These are phyloP conservation scores for Linepithema humile DNA, from an alignment of 1,140 invertebrate species.

Conservation along the genomic window DNA sequence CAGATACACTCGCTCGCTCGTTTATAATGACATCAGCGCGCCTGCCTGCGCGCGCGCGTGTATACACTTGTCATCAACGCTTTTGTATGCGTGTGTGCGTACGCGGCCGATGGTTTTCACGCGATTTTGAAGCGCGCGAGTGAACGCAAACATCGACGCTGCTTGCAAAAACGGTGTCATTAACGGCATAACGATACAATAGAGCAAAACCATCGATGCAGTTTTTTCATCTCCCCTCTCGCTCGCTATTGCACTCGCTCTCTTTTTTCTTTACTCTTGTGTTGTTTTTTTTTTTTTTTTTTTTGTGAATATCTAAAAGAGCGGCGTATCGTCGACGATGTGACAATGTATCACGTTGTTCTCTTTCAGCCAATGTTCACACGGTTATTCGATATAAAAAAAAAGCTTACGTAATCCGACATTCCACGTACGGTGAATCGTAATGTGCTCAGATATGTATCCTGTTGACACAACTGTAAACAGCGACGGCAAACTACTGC, in stretches of 20 bases:
- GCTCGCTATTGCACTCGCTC: neutral
- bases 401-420: constrained; percentile 27
- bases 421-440: constrained; percentile 28
- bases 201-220: constrained; percentile 39
- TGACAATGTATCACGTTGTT: constrained; percentile 15
- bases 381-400: constrained; percentile 49
- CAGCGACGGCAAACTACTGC: constrained; percentile 24
- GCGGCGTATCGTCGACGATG: constrained; percentile 24
- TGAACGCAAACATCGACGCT: constrained; percentile 25
- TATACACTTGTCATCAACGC: constrained; percentile 46
- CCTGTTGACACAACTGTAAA: constrained; percentile 43
- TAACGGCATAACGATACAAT: constrained; percentile 54
- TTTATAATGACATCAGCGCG: constrained; percentile 76
- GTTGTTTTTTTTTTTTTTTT: constrained; percentile 15
- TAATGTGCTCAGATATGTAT: constrained; percentile 54
- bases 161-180: constrained; percentile 58
- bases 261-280: neutral
- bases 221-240: neutral
- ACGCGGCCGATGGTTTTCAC: constrained; percentile 12
- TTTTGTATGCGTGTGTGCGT: neutral
- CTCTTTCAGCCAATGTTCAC: constrained; percentile 28
- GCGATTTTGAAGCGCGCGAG: constrained; percentile 41
- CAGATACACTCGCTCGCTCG: constrained; percentile 74
- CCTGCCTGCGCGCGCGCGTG: constrained; percentile 51
- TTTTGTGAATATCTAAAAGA: constrained; percentile 45